A percentile compares a stretch with the other conserved stretches of the same genome.
Conservation (phyloP, 2,113 vertebrate species). For the Poeciliopsis prolifica region DNA sequence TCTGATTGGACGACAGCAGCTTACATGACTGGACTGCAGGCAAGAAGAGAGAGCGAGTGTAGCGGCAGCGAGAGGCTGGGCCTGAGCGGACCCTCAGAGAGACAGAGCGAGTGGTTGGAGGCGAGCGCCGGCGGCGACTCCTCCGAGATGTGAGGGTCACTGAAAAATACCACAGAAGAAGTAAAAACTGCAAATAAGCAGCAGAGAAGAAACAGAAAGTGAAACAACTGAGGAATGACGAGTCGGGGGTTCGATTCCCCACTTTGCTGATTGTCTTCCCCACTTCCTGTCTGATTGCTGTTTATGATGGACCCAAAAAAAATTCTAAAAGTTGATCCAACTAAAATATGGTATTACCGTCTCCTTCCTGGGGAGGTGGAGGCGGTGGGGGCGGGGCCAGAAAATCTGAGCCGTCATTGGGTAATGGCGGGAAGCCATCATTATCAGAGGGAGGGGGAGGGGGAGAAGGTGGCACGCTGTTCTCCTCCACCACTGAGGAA, state of each 20-base stretch:
- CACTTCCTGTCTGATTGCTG: not conserved
- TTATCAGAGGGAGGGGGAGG: constrained; percentile 48
- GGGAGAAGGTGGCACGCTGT: constrained; percentile 47
- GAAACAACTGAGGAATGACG: not conserved
- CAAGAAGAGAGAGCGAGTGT: constrained; percentile 75
- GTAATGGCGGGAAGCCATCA: constrained; percentile 30
- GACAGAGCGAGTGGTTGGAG: constrained; percentile 66
- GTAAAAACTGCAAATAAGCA: constrained; percentile 1
- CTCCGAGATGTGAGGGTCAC: constrained; percentile 53
- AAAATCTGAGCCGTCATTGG: constrained; percentile 47
- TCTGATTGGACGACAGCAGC: constrained; percentile 15
- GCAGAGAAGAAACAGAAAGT: constrained; percentile 6
- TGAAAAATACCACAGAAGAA: constrained; percentile 32
- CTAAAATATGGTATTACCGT: constrained; percentile 31
- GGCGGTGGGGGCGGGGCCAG: constrained; percentile 65
- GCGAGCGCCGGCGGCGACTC: constrained; percentile 55
- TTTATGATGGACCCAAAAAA: not conserved
- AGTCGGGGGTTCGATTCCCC: not conserved
- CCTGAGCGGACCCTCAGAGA: constrained; percentile 77
- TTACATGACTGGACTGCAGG: constrained; percentile 76
- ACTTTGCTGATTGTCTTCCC: not conserved
- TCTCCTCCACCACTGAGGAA: constrained; percentile 74
- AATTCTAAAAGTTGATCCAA: not conserved
- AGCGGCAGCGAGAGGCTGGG: constrained; percentile 65
- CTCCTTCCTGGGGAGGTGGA: constrained; percentile 40